Evolutionary conservation across 1,140 invertebrate species (phyloP).

Genomic region (Campoletis sonorensis): DNA sequence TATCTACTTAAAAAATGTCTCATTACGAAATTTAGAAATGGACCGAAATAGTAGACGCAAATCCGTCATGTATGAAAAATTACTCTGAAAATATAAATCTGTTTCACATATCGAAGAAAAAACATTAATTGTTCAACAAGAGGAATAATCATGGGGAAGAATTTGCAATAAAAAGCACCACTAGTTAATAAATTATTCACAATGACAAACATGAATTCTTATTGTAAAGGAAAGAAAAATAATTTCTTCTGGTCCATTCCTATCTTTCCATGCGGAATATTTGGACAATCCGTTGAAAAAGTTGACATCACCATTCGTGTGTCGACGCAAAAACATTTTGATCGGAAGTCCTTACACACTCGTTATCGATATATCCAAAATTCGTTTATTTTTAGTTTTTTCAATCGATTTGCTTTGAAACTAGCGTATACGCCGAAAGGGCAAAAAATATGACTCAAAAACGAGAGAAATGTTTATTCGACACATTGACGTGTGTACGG

Average conservation of each 20-base stretch:
- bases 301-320: background rate
- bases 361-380: background rate
- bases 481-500: conserved; percentile 4
- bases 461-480: background rate
- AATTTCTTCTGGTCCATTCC: conserved; percentile 47
- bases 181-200: background rate
- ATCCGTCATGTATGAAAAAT: background rate
- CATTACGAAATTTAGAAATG: conserved; percentile 65
- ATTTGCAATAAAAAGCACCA: too few relatives aligned
- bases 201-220: conserved; percentile 23
- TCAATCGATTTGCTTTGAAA: background rate
- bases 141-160: too few relatives aligned
- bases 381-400: background rate
- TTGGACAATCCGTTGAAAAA: conserved; percentile 10
- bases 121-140: background rate
- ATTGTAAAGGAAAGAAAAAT: conserved; percentile 4
- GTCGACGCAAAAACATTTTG: conserved; percentile 18
- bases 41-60: conserved; percentile 43
- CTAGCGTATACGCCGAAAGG: conserved; percentile 6
- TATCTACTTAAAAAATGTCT: conserved; percentile 66
- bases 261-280: conserved; percentile 27
- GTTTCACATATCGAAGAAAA: background rate
- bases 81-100: background rate
- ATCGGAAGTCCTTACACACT: conserved; percentile 19
- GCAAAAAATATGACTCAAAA: conserved; percentile 17